Evolutionary conservation across 2,797 vertebrate species (phyloP), one percentile per base, ranked within the genome.

Genomic region (Enteromius thamalakanensis): DNA sequence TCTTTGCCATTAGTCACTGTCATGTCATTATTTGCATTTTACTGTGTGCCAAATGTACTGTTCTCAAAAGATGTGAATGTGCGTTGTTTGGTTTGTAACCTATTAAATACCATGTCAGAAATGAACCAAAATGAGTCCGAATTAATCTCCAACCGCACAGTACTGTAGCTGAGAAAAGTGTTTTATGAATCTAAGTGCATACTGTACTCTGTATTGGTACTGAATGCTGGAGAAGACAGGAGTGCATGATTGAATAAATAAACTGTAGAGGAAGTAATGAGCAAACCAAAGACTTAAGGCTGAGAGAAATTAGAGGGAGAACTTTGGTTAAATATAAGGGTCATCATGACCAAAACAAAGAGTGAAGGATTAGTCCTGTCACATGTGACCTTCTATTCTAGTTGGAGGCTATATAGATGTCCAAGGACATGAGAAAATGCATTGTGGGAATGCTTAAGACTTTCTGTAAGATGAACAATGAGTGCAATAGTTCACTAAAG

Each of bases 1-100:
- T 95, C 2, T 49, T 85, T 92, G 93, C 91, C 93, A 93, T 95
- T 94, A 92, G 89, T 96, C 94, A 95, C 94, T 95, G 94, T 96
- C 95, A 93, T 93, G 94, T 96, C 91, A 92, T 93, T 92, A 92
- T 96, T 94, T 93, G 93, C 94, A 94, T 96, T 95, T 95, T 93
- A 94, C 92, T 96, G 95, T 77, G 92, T 98, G 96, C 96, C 96
- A 97, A 97, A 98, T 96, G 96, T 98, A 97, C 96, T 98, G 97
- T 98, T 97, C 93, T 96, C 95, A 93, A 96, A 95, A 94, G 96
- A 97, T 97, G 96, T 97, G 96, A 98, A 97, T 96, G 94, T 97
- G 96, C 96, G 96, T 95, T 95, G 94, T 96, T 96, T 96, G 89
- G 93, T 92, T 92, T 92, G 83, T 92, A 96, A 95, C 93, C 93